Conservation (phyloP, 1,140 invertebrate genomes). For the Drosophila suzukii region DNA sequence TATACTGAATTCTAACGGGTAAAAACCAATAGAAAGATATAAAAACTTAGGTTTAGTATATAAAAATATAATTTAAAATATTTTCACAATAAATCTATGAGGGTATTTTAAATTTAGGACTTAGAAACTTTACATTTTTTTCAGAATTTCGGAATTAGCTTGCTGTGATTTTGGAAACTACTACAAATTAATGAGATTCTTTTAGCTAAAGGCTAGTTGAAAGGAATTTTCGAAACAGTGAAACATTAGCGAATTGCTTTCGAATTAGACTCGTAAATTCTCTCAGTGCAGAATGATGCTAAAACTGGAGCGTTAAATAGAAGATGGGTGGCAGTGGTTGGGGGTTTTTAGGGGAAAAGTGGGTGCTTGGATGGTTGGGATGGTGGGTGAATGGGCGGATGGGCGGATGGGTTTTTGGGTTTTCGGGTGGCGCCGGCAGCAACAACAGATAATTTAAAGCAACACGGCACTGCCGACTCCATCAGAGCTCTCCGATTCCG, state of each 20-base stretch:
- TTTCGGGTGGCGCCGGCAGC: slow-evolving; percentile 22
- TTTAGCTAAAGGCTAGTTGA: no score
- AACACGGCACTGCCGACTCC: slow-evolving; percentile 33
- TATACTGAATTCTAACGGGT: no score
- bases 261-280: not conserved
- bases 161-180: no score
- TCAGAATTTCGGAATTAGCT: no score
- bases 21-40: no score
- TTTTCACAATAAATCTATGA: no score
- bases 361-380: not conserved
- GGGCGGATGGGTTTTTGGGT: not conserved
- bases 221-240: not conserved
- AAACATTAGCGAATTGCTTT: not conserved
- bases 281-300: not conserved
- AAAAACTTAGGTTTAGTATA: no score
- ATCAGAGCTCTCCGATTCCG: slow-evolving; percentile 8
- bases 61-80: no score
- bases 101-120: no score
- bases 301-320: slow-evolving; percentile 31
- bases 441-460: slow-evolving; percentile 63
- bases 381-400: not conserved
- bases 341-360: not conserved
- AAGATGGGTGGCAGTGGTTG: not conserved
- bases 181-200: no score
- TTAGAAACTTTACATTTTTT: no score